A percentile compares a stretch with the other conserved stretches of the same genome.
Conservation (phyloP, 2,888 invertebrate species). For the Lasioglossum figueresi region DNA sequence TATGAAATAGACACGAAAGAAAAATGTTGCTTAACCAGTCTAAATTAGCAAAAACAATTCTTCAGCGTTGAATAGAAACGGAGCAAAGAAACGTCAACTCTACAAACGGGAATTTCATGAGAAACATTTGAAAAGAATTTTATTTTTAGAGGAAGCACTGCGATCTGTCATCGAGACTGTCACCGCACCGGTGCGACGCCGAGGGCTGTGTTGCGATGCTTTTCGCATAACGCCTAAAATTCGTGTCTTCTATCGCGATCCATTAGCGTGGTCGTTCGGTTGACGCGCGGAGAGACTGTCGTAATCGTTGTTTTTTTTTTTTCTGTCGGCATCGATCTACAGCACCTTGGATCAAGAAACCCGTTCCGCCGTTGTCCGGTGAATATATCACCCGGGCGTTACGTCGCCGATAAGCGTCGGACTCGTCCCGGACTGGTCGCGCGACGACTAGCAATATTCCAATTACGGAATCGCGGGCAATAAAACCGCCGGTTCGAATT, state of each 20-base stretch:
- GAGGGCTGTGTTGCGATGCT: neutral
- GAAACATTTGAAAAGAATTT: neutral
- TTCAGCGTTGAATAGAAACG: neutral
- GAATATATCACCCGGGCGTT: constrained; percentile 63
- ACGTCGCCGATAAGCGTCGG: constrained; percentile 62
- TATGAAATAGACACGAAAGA: neutral
- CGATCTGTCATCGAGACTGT: neutral
- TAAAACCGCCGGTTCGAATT: constrained; percentile 51
- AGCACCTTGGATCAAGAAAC: constrained; percentile 52
- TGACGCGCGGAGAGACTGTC: neutral
- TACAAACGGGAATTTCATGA: neutral
- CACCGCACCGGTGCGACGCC: neutral
- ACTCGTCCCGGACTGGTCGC: constrained; percentile 37
- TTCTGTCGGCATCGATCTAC: constrained; percentile 43
- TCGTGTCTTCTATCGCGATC: constrained; percentile 33
- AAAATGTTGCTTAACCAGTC: neutral
- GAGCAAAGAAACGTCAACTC: neutral
- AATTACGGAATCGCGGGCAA: constrained; percentile 55
- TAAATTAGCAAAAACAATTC: neutral
- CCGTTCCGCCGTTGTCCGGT: constrained; percentile 49
- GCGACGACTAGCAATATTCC: constrained; percentile 53
- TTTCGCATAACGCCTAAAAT: constrained; percentile 24
- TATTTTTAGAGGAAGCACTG: neutral
- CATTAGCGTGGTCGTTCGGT: constrained; percentile 20
- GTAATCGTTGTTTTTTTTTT: constrained; percentile 8